Conservation (phyloP, 2,113 vertebrate species). For the Mystacornis crossleyi region DNA sequence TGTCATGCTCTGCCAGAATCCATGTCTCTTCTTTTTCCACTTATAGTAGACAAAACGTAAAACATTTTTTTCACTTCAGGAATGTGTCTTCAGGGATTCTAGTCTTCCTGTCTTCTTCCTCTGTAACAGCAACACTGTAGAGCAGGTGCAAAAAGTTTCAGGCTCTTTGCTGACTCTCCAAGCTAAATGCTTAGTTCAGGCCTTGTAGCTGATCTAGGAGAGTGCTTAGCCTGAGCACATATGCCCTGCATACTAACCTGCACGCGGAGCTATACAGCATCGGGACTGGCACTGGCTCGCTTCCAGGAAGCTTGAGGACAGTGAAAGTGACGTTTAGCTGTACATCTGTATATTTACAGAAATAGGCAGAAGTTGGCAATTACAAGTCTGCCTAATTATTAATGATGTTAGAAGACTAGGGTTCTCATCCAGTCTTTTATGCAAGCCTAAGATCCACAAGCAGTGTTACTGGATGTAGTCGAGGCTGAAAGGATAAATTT, state of each 20-base stretch:
- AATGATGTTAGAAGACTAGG: neutral
- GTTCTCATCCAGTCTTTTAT: neutral
- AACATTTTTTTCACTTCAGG: neutral
- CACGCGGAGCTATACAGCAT: neutral
- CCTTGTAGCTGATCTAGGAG: neutral
- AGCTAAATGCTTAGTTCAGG: neutral
- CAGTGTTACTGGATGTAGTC: neutral
- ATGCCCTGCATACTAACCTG: neutral
- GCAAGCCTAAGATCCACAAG: neutral
- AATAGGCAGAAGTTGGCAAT: neutral
- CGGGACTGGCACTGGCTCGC: neutral
- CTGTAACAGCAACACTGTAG: neutral
- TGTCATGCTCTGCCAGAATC: neutral
- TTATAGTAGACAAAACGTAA: fast-evolving
- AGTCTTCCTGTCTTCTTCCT: neutral
- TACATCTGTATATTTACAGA: neutral
- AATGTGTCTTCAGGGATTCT: neutral
- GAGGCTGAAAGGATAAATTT: neutral
- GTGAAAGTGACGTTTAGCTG: neutral
- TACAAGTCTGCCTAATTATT: neutral
- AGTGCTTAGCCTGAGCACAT: neutral
- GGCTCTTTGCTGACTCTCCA: neutral
- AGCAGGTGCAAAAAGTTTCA: neutral
- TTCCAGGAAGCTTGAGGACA: neutral
- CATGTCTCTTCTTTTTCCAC: neutral